Conservation (phyloP, 2,113 vertebrate genomes). For the Anolis carolinensis region DNA sequence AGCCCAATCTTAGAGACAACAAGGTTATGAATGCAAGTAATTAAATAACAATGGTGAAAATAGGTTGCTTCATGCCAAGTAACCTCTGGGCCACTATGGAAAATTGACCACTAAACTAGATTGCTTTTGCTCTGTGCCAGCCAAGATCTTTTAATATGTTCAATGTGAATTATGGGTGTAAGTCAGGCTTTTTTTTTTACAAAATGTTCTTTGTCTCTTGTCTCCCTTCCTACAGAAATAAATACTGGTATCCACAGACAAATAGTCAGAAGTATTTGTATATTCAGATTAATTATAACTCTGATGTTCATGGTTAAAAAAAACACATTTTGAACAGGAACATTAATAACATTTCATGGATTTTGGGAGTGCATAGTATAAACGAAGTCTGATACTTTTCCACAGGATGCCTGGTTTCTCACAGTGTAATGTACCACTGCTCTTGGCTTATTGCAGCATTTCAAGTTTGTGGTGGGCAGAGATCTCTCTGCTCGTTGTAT, state of each 20-base stretch:
- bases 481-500: background rate
- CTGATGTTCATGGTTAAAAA: background rate
- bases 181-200: background rate
- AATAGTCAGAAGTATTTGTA: background rate
- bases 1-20: too few species aligned
- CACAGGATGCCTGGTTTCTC: background rate
- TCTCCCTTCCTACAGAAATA: background rate
- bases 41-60: background rate
- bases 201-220: background rate
- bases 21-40: background rate
- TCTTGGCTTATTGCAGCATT: background rate
- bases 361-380: background rate
- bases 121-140: too few species aligned
- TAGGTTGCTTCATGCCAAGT: background rate
- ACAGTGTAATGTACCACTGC: background rate
- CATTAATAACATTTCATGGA: background rate
- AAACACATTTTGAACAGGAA: background rate
- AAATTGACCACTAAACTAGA: background rate
- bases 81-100: background rate
- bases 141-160: background rate
- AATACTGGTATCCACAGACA: background rate
- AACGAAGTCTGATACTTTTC: background rate
- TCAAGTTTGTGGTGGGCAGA: background rate
- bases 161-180: background rate
- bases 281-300: background rate